Evolutionary conservation across 2,888 invertebrate species (phyloP).

Genomic region (Molorchus minor): DNA sequence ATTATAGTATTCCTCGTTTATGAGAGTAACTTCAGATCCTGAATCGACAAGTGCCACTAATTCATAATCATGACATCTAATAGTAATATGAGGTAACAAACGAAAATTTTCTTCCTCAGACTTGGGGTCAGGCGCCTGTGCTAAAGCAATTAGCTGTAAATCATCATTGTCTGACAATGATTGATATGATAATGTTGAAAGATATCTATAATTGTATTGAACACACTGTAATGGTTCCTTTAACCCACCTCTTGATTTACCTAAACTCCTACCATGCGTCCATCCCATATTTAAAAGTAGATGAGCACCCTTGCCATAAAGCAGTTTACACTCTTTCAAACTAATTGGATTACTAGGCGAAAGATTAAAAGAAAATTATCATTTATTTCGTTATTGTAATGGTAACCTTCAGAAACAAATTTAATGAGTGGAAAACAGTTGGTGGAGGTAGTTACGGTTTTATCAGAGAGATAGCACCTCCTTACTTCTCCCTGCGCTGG

Average conservation of each 20-base stretch:
- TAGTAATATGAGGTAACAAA: background rate
- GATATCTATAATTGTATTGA: background rate
- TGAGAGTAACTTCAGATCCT: background rate
- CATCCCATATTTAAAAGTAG: background rate
- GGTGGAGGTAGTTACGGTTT: background rate
- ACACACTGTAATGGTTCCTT: background rate
- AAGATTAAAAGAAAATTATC: background rate
- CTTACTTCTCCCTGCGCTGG: background rate
- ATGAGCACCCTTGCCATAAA: background rate
- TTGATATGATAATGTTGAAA: background rate
- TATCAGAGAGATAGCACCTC: background rate
- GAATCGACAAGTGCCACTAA: background rate
- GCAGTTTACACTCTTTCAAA: background rate
- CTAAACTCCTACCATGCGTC: background rate
- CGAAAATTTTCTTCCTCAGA: too few species aligned
- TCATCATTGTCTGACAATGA: too few species aligned
- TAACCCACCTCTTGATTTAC: background rate
- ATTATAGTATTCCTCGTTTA: background rate
- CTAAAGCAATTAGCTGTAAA: too few species aligned
- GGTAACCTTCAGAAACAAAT: background rate
- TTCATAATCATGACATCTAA: background rate
- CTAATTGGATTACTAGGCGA: background rate
- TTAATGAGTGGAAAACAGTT: background rate
- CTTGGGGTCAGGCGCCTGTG: too few species aligned
- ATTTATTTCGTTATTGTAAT: too few species aligned